Evolutionary conservation across 2,797 vertebrate species (phyloP).

Genomic region (Tiaroga cobitis): DNA sequence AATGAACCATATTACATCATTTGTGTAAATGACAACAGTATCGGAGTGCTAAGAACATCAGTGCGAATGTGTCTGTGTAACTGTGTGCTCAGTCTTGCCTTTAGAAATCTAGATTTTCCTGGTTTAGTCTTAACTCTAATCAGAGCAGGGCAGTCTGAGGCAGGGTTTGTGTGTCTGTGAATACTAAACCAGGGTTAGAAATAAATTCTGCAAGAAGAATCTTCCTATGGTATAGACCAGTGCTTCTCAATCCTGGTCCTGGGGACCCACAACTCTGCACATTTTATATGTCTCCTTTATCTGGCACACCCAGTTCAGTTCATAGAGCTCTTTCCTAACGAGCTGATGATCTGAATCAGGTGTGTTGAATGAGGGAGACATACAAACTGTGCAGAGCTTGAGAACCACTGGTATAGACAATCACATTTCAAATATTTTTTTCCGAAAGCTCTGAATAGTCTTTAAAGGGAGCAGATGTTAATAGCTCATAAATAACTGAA

Average conservation of each 20-base stretch:
- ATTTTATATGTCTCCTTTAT: too few species aligned
- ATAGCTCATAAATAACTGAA: conserved; percentile 29
- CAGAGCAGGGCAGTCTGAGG: background rate
- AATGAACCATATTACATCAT: background rate
- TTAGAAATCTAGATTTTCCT: background rate
- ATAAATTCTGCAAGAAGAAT: background rate
- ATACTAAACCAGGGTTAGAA: background rate
- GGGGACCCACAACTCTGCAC: too few species aligned
- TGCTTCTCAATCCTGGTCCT: too few species aligned
- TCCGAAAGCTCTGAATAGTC: background rate
- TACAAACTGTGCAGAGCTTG: too few species aligned
- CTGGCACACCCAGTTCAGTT: too few species aligned
- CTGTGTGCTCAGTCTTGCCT: background rate
- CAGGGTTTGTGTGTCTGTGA: background rate
- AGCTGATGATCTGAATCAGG: too few species aligned
- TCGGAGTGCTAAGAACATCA: background rate
- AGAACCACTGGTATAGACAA: background rate
- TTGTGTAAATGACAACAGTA: background rate
- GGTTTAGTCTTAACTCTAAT: background rate
- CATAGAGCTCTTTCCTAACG: too few species aligned
- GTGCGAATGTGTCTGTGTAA: background rate
- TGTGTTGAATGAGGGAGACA: too few species aligned
- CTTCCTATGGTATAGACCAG: background rate
- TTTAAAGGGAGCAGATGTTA: conserved; percentile 25
- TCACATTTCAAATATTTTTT: background rate